Evolutionary conservation across 2,113 vertebrate species (phyloP).

Genomic region (Prietella phreatophila): DNA sequence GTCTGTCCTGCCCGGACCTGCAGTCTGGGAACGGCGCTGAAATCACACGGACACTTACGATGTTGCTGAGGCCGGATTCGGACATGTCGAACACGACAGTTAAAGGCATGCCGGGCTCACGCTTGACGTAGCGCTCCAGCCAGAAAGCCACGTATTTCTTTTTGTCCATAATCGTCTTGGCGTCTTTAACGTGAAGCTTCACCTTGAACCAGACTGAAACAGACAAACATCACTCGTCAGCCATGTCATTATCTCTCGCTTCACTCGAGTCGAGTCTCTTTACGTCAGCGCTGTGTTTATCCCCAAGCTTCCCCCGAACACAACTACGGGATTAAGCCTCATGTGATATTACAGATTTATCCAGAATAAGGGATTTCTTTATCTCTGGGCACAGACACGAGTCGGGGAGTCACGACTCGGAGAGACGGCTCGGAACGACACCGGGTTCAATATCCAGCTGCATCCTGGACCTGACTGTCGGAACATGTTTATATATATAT

Average conservation of each 20-base stretch:
- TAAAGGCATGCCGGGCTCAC: conserved; percentile 89
- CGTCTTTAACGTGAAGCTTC: conserved; percentile 85
- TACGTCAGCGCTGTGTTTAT: neutral
- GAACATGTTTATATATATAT: neutral
- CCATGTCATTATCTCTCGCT: neutral
- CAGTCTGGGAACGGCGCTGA: neutral
- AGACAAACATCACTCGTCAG: neutral
- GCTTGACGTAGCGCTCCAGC: conserved; percentile 90
- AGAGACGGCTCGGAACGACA: neutral
- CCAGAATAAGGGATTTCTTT: neutral
- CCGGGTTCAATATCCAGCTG: too few relatives aligned
- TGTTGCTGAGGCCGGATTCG: conserved; percentile 88
- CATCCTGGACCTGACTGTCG: neutral
- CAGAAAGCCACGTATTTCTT: conserved; percentile 95
- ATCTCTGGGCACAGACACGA: neutral
- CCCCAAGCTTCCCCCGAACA: neutral
- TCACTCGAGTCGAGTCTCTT: neutral
- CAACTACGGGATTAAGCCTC: neutral
- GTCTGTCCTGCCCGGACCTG: neutral
- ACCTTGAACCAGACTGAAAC: conserved; percentile 91
- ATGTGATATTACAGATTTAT: neutral
- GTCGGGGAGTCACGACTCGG: neutral
- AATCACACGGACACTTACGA: conserved; percentile 67
- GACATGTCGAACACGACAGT: conserved; percentile 96
- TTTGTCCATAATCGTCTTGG: conserved; percentile 84